phyloP scores from a whole-genome alignment of 2,797 vertebrate genomes.

The Phyllotis vaccarum region DNA sequence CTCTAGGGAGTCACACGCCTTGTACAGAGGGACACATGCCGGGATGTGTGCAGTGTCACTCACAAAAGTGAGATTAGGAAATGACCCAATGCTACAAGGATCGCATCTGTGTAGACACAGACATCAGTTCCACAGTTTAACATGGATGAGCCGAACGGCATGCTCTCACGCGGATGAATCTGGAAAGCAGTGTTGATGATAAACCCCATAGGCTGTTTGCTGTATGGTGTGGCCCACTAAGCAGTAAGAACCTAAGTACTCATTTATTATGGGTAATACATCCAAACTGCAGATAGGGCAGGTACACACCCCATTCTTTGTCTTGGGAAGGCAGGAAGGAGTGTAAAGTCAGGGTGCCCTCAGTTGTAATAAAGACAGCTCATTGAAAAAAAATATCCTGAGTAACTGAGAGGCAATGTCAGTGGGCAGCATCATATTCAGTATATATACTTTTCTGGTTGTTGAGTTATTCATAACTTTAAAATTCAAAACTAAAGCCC shows the following conservation, averaged over 20 bases:
- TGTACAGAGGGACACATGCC: neutral
- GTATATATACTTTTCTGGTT: neutral
- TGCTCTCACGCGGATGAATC: neutral
- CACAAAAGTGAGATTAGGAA: neutral
- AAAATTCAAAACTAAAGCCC: slow-evolving; percentile 21
- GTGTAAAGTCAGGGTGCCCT: neutral
- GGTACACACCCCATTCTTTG: neutral
- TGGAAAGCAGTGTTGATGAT: neutral
- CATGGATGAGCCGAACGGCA: neutral
- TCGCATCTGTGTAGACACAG: neutral
- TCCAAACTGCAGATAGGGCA: neutral
- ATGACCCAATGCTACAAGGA: neutral
- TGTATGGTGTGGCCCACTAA: rapidly evolving
- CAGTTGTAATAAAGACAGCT: neutral
- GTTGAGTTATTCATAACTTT: slow-evolving; percentile 17
- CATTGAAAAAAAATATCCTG: neutral
- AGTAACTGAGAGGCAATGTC: neutral
- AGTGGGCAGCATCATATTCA: neutral
- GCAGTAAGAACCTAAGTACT: neutral
- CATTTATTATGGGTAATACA: neutral
- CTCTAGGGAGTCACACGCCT: neutral
- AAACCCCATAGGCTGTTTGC: neutral
- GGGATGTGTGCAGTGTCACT: neutral
- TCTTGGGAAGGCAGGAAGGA: neutral
- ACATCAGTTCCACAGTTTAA: rapidly evolving